Conservation (phyloP, 2,888 invertebrate genomes). For the Mythimna albipuncta region DNA sequence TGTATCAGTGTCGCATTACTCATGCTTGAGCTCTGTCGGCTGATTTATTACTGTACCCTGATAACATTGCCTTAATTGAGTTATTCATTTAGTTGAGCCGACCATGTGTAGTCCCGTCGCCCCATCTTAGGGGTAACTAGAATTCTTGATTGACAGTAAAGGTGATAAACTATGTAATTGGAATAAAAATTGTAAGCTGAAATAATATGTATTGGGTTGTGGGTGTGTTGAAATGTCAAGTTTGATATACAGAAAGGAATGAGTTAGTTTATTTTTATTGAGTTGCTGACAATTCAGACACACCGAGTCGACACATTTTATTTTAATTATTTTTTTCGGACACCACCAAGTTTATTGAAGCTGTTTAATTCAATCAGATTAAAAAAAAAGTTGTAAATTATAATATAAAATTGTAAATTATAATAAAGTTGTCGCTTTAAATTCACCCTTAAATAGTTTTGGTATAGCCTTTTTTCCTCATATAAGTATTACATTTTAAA, state of each 20-base stretch:
- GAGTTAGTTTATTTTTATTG: slow-evolving; percentile 4
- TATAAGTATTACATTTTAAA: too few species aligned
- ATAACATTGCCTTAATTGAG: slow-evolving; percentile 53
- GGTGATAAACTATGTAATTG: slow-evolving; percentile 33
- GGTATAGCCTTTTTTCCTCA: too few species aligned
- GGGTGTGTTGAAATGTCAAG: slow-evolving; percentile 22
- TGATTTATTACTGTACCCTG: slow-evolving; percentile 54
- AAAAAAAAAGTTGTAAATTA: too few species aligned
- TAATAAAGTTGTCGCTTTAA: too few species aligned
- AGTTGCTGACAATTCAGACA: too few species aligned
- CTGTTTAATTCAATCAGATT: too few species aligned
- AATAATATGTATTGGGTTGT: slow-evolving; percentile 19
- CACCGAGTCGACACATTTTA: too few species aligned
- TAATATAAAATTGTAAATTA: too few species aligned
- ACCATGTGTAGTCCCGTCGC: slow-evolving; percentile 43
- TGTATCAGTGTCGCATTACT: slow-evolving; percentile 51
- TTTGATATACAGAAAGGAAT: slow-evolving; percentile 23
- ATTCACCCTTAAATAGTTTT: too few species aligned
- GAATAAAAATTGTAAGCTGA: slow-evolving; percentile 8
- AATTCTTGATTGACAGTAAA: slow-evolving; percentile 55
- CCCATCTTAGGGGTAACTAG: slow-evolving; percentile 57
- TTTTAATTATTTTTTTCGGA: too few species aligned
- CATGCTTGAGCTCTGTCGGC: slow-evolving; percentile 22
- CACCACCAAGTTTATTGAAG: too few species aligned
- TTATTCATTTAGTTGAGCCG: slow-evolving; percentile 39